Evolutionary conservation across 2,113 vertebrate species (phyloP).

Genomic region (Cottus gobio): DNA sequence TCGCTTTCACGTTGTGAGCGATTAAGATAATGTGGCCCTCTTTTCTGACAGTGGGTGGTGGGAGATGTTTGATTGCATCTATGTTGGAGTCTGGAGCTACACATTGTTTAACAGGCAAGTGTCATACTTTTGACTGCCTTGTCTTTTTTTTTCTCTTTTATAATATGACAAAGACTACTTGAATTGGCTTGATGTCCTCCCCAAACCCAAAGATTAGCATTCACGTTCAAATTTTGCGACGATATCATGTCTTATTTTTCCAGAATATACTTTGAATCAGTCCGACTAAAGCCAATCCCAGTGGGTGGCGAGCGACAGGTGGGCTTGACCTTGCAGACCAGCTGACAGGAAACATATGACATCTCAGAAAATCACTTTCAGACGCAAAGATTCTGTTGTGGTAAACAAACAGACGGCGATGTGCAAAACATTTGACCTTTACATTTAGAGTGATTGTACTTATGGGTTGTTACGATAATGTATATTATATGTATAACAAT

Average conservation of each 20-base stretch:
- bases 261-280: not conserved
- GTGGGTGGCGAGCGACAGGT: no score
- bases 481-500: no score
- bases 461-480: no score
- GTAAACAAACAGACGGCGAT: not conserved
- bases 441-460: no score
- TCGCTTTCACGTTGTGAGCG: conserved; percentile 26
- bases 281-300: not conserved
- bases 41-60: not conserved
- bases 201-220: not conserved
- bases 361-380: not conserved
- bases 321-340: not conserved
- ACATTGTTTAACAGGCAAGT: not conserved
- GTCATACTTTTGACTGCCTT: not conserved
- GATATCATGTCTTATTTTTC: not conserved
- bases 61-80: conserved; percentile 7
- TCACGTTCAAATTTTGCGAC: not conserved
- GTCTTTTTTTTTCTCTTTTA: not conserved
- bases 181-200: not conserved
- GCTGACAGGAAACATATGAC: no score
- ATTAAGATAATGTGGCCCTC: conserved; percentile 30
- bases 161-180: not conserved
- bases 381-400: no score
- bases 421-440: no score
- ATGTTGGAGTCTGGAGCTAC: conserved; percentile 1